Evolutionary conservation across 2,113 vertebrate genomes (phyloP).

Genomic region (Hucho hucho): DNA sequence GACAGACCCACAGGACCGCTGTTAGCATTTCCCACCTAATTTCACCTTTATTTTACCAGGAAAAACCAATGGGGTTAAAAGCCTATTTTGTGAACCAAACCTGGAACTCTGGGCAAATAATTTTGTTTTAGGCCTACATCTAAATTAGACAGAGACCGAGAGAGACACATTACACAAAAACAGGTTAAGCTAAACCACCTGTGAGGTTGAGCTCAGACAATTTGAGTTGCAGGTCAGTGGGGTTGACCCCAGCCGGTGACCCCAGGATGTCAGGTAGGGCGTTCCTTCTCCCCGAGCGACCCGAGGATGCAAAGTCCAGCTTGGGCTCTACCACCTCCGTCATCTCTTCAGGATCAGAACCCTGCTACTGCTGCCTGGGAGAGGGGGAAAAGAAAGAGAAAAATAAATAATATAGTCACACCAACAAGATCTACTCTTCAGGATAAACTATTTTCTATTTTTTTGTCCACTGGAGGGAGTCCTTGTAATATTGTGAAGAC

Average conservation of each 20-base stretch:
- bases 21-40: too few species aligned
- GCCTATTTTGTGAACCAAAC: too few species aligned
- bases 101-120: too few species aligned
- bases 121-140: too few species aligned
- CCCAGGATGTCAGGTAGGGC: conserved; percentile 88
- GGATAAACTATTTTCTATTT: too few species aligned
- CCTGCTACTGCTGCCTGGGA: conserved; percentile 16
- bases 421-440: too few species aligned
- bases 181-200: conserved; percentile 60
- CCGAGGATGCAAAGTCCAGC: conserved; percentile 84
- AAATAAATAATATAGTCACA: background rate
- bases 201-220: conserved; percentile 83
- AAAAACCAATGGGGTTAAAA: too few species aligned
- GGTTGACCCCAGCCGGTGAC: conserved; percentile 83
- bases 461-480: conserved; percentile 25
- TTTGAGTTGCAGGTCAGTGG: conserved; percentile 83
- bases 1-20: background rate
- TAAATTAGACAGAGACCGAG: too few species aligned
- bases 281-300: conserved; percentile 83
- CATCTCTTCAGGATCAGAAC: conserved; percentile 63
- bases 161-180: background rate
- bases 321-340: conserved; percentile 86
- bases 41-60: too few species aligned
- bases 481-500: background rate
- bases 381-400: background rate